Evolutionary conservation across 2,113 vertebrate species (phyloP).

Genomic region (Suncus etruscus): DNA sequence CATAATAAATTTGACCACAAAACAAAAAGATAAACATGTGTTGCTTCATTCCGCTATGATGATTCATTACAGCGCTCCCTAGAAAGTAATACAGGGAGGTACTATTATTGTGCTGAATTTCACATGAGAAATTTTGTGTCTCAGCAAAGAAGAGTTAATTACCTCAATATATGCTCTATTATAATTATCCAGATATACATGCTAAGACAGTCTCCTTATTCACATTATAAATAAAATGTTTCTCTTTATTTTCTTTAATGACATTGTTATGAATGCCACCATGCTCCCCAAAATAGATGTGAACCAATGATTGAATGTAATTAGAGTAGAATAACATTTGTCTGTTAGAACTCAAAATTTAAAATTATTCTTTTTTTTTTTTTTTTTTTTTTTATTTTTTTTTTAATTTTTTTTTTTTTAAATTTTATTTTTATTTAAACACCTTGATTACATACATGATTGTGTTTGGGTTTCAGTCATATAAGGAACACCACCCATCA

Average conservation of each 20-base stretch:
- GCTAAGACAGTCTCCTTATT: background rate
- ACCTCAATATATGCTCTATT: background rate
- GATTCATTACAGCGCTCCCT: background rate
- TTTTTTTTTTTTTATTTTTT: no score
- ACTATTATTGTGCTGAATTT: conserved; percentile 15
- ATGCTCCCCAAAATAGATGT: background rate
- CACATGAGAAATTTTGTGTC: conserved; percentile 30
- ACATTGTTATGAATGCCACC: background rate
- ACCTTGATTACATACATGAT: no score
- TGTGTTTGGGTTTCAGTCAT: no score
- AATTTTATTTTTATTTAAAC: no score
- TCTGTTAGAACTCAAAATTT: conserved; percentile 18
- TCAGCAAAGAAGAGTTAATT: background rate
- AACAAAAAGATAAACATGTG: background rate
- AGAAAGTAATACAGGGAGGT: background rate
- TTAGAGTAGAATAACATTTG: background rate
- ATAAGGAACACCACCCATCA: no score
- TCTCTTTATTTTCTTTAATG: conserved; percentile 13
- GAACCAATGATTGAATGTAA: background rate
- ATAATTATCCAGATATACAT: background rate
- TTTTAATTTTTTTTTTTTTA: no score
- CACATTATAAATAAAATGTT: conserved; percentile 2
- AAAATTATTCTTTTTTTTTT: no score
- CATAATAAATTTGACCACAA: background rate
- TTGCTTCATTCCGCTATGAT: background rate